phyloP scores from a whole-genome alignment of 92 coral and sea anemone genomes.

The Epizoanthus fatuus region DNA sequence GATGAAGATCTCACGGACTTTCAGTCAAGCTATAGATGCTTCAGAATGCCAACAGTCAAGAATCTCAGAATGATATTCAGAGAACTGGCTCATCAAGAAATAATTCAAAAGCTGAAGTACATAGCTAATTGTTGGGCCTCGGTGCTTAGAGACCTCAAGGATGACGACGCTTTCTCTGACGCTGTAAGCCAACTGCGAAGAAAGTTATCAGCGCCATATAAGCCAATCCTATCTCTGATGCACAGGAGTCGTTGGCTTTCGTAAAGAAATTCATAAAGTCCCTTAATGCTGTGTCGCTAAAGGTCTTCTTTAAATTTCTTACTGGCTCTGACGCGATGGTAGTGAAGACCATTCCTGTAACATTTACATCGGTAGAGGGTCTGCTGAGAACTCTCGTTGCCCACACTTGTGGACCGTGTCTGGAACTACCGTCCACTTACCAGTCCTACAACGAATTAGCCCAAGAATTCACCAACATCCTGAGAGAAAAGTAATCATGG shows the following conservation, averaged over 20 bases:
- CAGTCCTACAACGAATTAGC: constrained; percentile 52
- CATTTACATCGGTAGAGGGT: constrained; percentile 43
- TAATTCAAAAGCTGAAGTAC: constrained; percentile 65
- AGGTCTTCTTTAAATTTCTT: constrained; percentile 57
- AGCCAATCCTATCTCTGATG: constrained; percentile 46
- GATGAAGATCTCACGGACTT: constrained; percentile 57
- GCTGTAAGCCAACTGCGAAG: constrained; percentile 55
- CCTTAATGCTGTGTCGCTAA: constrained; percentile 47
- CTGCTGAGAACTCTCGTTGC: constrained; percentile 40
- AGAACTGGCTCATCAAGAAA: constrained; percentile 74
- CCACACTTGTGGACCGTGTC: constrained; percentile 46
- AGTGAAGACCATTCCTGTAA: constrained; percentile 23
- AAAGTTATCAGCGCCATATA: constrained; percentile 66
- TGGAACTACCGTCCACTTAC: constrained; percentile 59
- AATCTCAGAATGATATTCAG: constrained; percentile 39
- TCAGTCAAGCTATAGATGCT: constrained; percentile 53
- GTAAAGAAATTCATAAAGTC: constrained; percentile 67
- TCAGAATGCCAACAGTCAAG: constrained; percentile 27
- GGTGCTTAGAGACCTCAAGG: constrained; percentile 50
- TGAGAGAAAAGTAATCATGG: constrained; percentile 44
- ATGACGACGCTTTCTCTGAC: constrained; percentile 38
- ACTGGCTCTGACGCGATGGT: constrained; percentile 49
- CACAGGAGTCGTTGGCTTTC: constrained; percentile 56
- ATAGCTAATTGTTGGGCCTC: constrained; percentile 65
- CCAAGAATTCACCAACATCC: constrained; percentile 50